Conservation (phyloP, 2,888 invertebrate species). For the Hartigia nigra region DNA sequence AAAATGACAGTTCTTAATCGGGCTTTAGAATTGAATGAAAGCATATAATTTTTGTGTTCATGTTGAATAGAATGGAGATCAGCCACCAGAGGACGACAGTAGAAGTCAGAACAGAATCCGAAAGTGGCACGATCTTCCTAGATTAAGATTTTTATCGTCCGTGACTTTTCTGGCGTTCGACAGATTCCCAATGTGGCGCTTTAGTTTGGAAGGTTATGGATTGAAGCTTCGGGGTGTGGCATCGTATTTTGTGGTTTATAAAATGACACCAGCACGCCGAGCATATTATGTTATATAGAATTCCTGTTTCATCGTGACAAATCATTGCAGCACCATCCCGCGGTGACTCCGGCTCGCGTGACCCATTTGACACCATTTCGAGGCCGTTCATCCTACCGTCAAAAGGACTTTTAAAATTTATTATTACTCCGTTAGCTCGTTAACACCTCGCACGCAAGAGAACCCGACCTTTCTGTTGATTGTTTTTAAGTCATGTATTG, state of each 20-base stretch:
- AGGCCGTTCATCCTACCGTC: not conserved
- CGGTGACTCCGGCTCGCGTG: not conserved
- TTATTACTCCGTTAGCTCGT: not conserved
- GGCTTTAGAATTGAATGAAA: not conserved
- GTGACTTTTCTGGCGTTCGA: conserved; percentile 18
- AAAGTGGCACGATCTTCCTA: not conserved
- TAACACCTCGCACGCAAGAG: not conserved
- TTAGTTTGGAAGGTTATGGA: conserved; percentile 61
- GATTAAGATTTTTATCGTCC: not conserved
- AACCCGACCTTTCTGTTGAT: not conserved
- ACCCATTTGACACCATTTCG: not conserved
- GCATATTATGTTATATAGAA: conserved; percentile 17
- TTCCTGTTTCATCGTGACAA: conserved; percentile 10
- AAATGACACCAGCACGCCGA: conserved; percentile 12
- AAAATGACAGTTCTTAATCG: too few species aligned
- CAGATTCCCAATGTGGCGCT: conserved; percentile 52
- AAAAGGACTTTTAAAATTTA: not conserved
- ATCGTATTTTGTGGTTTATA: conserved; percentile 49
- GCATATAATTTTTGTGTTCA: not conserved
- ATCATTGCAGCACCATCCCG: not conserved
- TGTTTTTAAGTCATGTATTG: not conserved
- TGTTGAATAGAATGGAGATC: not conserved
- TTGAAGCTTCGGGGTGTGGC: conserved; percentile 63
- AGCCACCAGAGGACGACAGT: not conserved
- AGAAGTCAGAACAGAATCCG: not conserved